Conservation (phyloP, 2,797 vertebrate species). For the Sebastes glaucus region DNA sequence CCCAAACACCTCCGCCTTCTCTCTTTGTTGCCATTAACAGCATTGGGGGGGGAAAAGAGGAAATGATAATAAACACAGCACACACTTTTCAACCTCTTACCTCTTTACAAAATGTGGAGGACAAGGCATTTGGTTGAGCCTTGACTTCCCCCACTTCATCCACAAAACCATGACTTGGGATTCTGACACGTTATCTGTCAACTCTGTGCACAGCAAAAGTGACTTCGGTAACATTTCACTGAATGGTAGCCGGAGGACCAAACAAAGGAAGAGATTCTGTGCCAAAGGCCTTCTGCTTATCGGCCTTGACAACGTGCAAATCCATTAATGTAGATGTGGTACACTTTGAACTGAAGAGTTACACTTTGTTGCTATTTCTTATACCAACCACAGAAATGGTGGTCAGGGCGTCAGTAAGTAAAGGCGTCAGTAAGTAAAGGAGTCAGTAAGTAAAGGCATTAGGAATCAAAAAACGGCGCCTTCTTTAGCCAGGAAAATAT, state of each 20-base stretch:
- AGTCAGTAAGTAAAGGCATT: background rate
- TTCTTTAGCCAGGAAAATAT: background rate
- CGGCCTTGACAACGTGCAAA: conserved; percentile 10
- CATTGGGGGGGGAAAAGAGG: background rate
- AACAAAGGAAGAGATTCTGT: conserved; percentile 28
- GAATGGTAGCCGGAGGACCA: background rate
- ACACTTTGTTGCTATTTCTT: background rate
- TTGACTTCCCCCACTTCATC: background rate
- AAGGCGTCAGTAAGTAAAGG: background rate
- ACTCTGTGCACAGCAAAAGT: background rate
- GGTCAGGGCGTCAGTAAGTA: background rate
- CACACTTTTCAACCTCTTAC: background rate
- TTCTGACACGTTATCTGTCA: conserved; percentile 37
- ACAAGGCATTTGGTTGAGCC: background rate
- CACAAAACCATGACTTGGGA: conserved; percentile 13
- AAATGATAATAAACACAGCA: conserved; percentile 20
- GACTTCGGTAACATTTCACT: conserved; percentile 7
- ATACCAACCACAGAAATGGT: background rate
- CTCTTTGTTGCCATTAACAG: conserved; percentile 22
- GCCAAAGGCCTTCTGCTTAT: conserved; percentile 28
- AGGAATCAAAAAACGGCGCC: background rate
- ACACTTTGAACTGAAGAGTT: background rate
- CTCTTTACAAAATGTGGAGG: background rate
- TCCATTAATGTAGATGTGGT: background rate
- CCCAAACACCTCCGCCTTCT: conserved; percentile 28